These are phyloP conservation scores for Drosophila engyochracea DNA, from an alignment of 2,888 invertebrate species.

Conservation along the genomic window DNA sequence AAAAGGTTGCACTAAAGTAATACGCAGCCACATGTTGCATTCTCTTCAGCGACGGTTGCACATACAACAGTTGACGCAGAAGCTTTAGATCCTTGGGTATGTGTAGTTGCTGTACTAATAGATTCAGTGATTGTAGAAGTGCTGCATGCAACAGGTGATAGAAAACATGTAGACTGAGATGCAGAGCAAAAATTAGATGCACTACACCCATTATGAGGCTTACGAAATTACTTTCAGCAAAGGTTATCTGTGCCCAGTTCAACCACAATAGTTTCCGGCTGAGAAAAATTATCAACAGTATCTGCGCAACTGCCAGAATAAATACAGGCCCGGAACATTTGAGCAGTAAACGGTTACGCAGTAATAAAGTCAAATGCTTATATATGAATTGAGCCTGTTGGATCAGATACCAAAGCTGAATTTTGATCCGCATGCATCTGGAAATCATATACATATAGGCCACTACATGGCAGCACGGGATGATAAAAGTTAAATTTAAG, in stretches of 20 bases:
- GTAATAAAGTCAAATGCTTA: constrained; percentile 12
- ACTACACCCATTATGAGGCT: constrained; percentile 27
- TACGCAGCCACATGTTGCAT: constrained; percentile 42
- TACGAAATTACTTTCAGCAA: too few species aligned
- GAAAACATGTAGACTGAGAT: constrained; percentile 32
- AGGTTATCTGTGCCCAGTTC: not conserved
- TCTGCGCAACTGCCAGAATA: constrained; percentile 12
- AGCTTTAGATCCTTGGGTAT: constrained; percentile 3
- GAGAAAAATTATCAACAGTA: constrained; percentile 23
- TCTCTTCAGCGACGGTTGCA: constrained; percentile 12
- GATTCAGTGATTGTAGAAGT: constrained; percentile 42
- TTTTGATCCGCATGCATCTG: constrained; percentile 2
- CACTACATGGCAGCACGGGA: not conserved
- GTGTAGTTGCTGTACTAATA: constrained; percentile 6
- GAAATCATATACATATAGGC: constrained; percentile 6
- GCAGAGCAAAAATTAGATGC: constrained; percentile 13
- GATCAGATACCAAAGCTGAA: constrained; percentile 33
- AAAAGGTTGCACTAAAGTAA: constrained; percentile 45
- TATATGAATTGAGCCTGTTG: constrained; percentile 35
- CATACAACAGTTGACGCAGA: constrained; percentile 25
- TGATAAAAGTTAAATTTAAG: not conserved
- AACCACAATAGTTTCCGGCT: constrained; percentile 9
- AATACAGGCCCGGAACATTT: constrained; percentile 22
- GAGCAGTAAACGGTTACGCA: constrained; percentile 5
- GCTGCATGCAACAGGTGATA: constrained; percentile 51